These are phyloP conservation scores for Oncorhynchus mykiss DNA, from an alignment of 2,113 vertebrate species.

Conservation along the genomic window DNA sequence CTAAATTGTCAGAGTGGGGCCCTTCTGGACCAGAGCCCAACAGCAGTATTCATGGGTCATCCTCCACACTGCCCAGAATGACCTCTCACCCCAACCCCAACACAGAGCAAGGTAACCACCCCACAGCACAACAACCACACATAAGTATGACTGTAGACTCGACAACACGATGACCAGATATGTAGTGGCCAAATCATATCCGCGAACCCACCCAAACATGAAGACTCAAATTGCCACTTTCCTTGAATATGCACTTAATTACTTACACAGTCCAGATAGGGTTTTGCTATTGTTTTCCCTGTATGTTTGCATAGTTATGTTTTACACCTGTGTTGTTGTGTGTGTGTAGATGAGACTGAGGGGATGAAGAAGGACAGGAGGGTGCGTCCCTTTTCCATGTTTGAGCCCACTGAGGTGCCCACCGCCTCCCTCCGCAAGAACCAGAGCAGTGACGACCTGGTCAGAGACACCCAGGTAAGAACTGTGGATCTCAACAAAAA, in stretches of 20 bases:
- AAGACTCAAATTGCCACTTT: too few relatives aligned
- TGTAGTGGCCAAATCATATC: too few relatives aligned
- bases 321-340: conserved; percentile 10
- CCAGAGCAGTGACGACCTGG: conserved; percentile 94
- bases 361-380: conserved; percentile 82
- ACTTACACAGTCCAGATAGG: too few relatives aligned
- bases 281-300: too few relatives aligned
- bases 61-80: conserved; percentile 74
- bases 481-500: too few relatives aligned
- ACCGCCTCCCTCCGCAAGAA: conserved; percentile 84
- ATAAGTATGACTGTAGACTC: not conserved
- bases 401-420: conserved; percentile 82
- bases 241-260: too few relatives aligned
- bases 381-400: conserved; percentile 90
- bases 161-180: not conserved
- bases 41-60: conserved; percentile 64
- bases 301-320: not conserved
- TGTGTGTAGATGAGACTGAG: conserved; percentile 75
- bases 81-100: conserved; percentile 54
- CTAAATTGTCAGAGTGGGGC: conserved; percentile 76
- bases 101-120: conserved; percentile 76
- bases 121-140: not conserved
- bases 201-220: too few relatives aligned
- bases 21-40: conserved; percentile 66
- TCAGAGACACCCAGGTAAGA: conserved; percentile 86